These are phyloP conservation scores for Rhagophthalmus giganteus DNA, from an alignment of 2,888 invertebrate genomes.

Conservation along the genomic window DNA sequence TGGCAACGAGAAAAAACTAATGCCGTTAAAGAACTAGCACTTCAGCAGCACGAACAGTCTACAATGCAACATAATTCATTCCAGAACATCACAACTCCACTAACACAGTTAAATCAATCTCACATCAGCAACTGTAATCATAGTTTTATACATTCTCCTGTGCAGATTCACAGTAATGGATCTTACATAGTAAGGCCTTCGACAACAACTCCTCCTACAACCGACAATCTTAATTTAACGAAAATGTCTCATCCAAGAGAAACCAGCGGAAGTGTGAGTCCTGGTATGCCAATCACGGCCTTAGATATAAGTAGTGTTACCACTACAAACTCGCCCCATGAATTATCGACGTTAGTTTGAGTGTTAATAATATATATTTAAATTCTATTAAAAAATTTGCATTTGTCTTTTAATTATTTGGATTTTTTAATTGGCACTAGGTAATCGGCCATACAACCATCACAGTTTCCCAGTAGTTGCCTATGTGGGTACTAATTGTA, in stretches of 20 bases:
- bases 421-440: too few species aligned
- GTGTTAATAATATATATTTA: conserved; percentile 21
- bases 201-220: conserved; percentile 61
- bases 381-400: conserved; percentile 7
- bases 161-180: conserved; percentile 52
- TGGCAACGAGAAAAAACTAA: conserved; percentile 92
- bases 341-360: conserved; percentile 71
- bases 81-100: conserved; percentile 46
- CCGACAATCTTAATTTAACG: conserved; percentile 47
- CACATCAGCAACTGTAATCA: conserved; percentile 51
- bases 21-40: conserved; percentile 66
- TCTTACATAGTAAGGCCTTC: conserved; percentile 66
- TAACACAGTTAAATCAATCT: conserved; percentile 46
- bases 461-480: too few species aligned
- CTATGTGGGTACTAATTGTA: conserved; percentile 1
- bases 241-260: conserved; percentile 54
- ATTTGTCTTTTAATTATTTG: too few species aligned
- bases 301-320: conserved; percentile 66
- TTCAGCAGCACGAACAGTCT: conserved; percentile 47
- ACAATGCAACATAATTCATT: conserved; percentile 44
- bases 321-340: conserved; percentile 66
- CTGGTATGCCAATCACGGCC: conserved; percentile 62
- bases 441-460: too few species aligned
- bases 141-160: conserved; percentile 48
- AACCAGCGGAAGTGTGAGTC: conserved; percentile 66